A percentile compares a stretch with the other conserved stretches of the same genome.
These are phyloP conservation scores for Chiroxiphia lanceolata DNA, from an alignment of 2,797 vertebrate species.

Conservation along the genomic window DNA sequence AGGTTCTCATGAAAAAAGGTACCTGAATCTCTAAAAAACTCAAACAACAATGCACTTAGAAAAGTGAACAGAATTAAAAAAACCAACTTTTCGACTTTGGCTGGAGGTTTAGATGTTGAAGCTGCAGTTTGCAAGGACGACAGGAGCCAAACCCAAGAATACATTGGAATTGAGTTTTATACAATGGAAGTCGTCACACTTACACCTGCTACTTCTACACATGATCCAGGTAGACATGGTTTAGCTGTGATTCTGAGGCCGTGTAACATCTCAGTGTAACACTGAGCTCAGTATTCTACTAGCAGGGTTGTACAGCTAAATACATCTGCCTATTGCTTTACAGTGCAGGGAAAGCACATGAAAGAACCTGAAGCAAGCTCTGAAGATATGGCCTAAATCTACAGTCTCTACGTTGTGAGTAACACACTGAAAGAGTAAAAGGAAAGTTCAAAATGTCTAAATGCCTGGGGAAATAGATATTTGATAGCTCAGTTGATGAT, in stretches of 20 bases:
- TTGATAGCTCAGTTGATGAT: not conserved
- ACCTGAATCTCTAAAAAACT: not conserved
- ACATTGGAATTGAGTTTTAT: not conserved
- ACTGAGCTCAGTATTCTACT: not conserved
- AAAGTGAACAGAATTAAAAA: not conserved
- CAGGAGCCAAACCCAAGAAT: not conserved
- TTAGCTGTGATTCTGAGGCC: not conserved
- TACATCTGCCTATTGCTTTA: not conserved
- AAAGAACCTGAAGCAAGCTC: not conserved
- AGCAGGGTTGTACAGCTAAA: not conserved
- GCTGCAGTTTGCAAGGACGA: not conserved
- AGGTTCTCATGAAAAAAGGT: not conserved
- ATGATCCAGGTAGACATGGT: not conserved
- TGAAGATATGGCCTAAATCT: not conserved
- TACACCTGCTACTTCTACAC: not conserved
- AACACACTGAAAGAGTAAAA: not conserved
- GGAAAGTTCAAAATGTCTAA: not conserved
- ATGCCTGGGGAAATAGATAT: not conserved
- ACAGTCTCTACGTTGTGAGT: not conserved
- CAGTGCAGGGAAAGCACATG: not conserved
- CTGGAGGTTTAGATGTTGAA: not conserved
- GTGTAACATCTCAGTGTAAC: not conserved
- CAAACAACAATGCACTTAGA: not conserved
- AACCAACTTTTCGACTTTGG: not conserved
- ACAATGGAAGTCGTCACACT: not conserved